phyloP scores from a whole-genome alignment of 1,140 invertebrate species.

The Lanistes nyassanus region DNA sequence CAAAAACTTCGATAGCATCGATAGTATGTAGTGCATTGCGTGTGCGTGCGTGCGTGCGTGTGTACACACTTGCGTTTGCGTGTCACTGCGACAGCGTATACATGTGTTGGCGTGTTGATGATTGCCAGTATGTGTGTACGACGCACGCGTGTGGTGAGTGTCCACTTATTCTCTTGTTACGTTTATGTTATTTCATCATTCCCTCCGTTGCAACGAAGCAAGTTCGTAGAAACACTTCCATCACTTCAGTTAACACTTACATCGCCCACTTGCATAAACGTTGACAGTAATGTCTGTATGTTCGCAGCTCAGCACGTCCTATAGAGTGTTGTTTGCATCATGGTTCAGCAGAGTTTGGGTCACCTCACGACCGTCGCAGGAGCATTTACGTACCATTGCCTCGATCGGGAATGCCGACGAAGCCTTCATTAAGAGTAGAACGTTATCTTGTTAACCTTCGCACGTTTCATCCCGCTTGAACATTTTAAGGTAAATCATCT shows the following conservation, averaged over 20 bases:
- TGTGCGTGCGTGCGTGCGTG: neutral
- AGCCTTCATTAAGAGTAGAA: no score
- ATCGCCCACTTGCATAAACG: neutral
- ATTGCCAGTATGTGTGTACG: conserved; percentile 2
- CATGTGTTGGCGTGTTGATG: conserved; percentile 11
- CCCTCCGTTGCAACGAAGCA: neutral
- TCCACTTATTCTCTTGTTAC: neutral
- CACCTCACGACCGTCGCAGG: no score
- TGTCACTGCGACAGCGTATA: neutral
- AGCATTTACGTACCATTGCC: no score
- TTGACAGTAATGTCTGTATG: neutral
- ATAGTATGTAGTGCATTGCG: neutral
- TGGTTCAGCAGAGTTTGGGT: no score
- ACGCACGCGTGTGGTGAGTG: neutral
- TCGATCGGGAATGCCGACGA: no score
- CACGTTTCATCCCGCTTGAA: no score
- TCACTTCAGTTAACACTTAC: neutral
- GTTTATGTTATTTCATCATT: neutral
- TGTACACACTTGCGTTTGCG: neutral
- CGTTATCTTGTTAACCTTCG: no score
- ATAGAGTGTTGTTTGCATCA: no score
- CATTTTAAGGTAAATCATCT: no score
- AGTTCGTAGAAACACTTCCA: neutral
- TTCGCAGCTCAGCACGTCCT: neutral
- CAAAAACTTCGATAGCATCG: no score